Percentiles rank a stretch among this genome's conserved stretches.
phyloP scores from a whole-genome alignment of 2,888 invertebrate genomes.

The Nowickia ferox region DNA sequence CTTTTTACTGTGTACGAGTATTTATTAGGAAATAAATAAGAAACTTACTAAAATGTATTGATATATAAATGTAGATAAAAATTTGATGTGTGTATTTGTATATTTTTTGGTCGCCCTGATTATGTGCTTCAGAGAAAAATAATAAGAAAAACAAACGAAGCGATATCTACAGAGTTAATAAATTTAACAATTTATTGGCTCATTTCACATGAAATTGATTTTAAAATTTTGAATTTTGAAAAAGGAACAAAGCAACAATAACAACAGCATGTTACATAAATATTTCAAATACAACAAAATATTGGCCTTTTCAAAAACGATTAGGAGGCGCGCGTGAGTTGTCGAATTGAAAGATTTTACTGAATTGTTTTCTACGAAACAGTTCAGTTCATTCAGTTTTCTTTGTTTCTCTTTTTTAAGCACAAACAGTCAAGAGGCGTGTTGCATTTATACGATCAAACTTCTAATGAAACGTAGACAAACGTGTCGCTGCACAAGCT shows the following conservation, averaged over 20 bases:
- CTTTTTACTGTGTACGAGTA: no score
- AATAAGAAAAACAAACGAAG: background rate
- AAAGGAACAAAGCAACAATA: slow-evolving; percentile 18
- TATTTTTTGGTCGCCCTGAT: slow-evolving; percentile 1
- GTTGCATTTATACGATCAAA: slow-evolving; percentile 21
- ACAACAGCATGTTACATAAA: slow-evolving; percentile 35
- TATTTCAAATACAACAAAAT: slow-evolving; percentile 28
- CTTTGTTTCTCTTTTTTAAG: background rate
- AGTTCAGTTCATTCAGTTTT: slow-evolving; percentile 50
- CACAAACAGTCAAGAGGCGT: slow-evolving; percentile 64
- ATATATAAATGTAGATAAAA: no score
- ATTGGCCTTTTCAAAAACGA: slow-evolving; percentile 69
- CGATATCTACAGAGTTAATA: slow-evolving; percentile 58
- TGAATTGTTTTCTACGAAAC: background rate
- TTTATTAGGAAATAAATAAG: no score
- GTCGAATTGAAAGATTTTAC: slow-evolving; percentile 26
- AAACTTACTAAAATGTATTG: no score
- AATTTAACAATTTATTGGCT: slow-evolving; percentile 73
- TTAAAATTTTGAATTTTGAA: slow-evolving; percentile 31
- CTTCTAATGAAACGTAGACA: slow-evolving; percentile 27
- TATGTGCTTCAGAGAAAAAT: background rate
- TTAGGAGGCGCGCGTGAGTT: slow-evolving; percentile 60
- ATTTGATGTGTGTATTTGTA: no score
- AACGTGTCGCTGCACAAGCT: slow-evolving; percentile 7
- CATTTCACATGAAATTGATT: slow-evolving; percentile 54